These are phyloP conservation scores for Perizoma flavofasciatum DNA, from an alignment of 2,888 invertebrate species.

Conservation along the genomic window DNA sequence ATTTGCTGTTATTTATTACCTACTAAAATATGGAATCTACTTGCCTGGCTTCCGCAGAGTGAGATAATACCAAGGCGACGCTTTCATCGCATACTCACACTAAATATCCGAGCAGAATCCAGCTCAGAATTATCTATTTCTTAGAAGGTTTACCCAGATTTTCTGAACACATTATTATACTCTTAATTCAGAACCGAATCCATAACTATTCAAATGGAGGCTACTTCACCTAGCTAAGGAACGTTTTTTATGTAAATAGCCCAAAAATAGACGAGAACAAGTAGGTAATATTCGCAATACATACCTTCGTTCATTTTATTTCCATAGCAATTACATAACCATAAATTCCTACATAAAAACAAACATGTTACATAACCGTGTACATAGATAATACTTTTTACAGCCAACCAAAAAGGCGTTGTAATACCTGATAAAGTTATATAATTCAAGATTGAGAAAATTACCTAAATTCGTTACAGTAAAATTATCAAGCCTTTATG, in stretches of 20 bases:
- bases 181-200: neutral
- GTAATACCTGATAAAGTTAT: slow-evolving; percentile 4
- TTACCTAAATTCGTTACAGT: no score
- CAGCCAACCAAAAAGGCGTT: slow-evolving; percentile 5
- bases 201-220: neutral
- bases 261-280: no score
- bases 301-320: neutral
- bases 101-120: no score
- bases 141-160: no score
- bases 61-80: no score
- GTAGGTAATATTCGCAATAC: slow-evolving; percentile 15
- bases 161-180: no score
- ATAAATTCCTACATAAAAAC: slow-evolving; percentile 25
- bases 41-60: no score
- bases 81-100: no score
- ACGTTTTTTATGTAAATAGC: neutral
- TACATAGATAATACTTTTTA: slow-evolving; percentile 8
- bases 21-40: no score
- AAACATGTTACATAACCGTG: slow-evolving; percentile 23
- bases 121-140: no score
- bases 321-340: slow-evolving; percentile 20
- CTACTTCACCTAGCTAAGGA: neutral
- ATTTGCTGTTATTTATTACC: no score
- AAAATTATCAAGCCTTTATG: no score
- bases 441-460: neutral